Percentiles rank a stretch among this genome's conserved stretches.
Conservation (phyloP, 64 coral and sea anemone genomes). For the Dendronephthya gigantea region DNA sequence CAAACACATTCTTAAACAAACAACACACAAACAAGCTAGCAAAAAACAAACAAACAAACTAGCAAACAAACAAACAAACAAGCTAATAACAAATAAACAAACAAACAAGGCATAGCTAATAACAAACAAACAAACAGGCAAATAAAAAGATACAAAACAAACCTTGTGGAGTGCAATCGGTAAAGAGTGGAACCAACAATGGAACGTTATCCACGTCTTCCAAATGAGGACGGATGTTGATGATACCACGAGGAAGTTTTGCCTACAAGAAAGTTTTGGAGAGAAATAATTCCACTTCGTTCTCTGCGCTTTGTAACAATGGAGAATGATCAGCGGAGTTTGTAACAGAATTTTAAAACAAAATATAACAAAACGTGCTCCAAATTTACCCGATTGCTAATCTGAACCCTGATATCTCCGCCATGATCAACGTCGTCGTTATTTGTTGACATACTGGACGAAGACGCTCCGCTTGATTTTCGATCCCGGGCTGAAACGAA, state of each 20-base stretch:
- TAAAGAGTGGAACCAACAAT: constrained; percentile 82
- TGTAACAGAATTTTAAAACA: neutral
- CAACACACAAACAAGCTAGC: no score
- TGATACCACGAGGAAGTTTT: constrained; percentile 78
- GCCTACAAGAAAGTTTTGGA: constrained; percentile 32
- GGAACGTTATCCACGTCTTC: constrained; percentile 87
- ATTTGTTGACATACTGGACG: neutral
- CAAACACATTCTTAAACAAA: no score
- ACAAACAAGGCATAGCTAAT: no score
- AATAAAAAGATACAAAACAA: neutral
- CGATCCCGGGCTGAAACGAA: neutral
- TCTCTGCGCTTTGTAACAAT: no score
- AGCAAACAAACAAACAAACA: no score
- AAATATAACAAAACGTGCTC: neutral
- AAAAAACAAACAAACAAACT: no score
- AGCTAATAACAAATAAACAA: neutral
- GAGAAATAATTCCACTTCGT: neutral
- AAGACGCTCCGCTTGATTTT: neutral
- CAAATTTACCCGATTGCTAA: neutral
- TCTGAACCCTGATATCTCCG: neutral
- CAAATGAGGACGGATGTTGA: constrained; percentile 87
- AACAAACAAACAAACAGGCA: neutral
- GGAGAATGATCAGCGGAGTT: neutral
- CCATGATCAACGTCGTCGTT: neutral
- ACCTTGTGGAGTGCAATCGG: constrained; percentile 78